Evolutionary conservation across 2,113 vertebrate genomes (phyloP), one percentile per base, ranked within the genome.

Genomic region (Poecile atricapillus): DNA sequence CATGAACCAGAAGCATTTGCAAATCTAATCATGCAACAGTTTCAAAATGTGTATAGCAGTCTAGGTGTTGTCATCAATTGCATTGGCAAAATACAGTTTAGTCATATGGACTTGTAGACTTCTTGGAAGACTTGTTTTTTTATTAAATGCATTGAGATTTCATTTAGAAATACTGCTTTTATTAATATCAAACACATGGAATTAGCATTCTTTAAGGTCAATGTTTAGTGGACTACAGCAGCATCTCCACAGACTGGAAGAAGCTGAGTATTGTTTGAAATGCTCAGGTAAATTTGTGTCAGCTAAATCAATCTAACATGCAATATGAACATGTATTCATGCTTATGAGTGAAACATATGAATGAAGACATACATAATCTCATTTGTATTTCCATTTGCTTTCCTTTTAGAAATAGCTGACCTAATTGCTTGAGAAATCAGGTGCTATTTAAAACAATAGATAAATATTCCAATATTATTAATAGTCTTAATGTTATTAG

Each of bases 1-100:
- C 41, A 21, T 92, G 93, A 96, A 96, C 80, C 94, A 94, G 93
- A 95, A 96, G 87, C 90, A 83, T 91, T 95, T 97, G 93, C 73
- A 83, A 76, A 80, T 89, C 92, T 93, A 35, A 96, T 97, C 69
- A 64, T 52, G 46, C 62, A 74, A 10, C 9, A n/a, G 28, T n/a
- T 91, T 53, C 37, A 87, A 53, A 83, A 68, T 76, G 22, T 75
- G 67, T 37, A 0, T 7, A 35, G 56, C 43, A 60, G 43, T 49
- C 35, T 37, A 18, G 23, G 28, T 56, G 37, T 59, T n/a, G 24
- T 20, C 43, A 47, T 70, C 78, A 83, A 55, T 33, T 92, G 24
- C 59, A n/a, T 23, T 88, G 41, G 56, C 53, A 77, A 94, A 89
- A 76, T 56, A 13, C 21, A 7, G 12, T 24, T 15, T 28, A 25